Conservation (phyloP, 2,888 invertebrate genomes). For the Hypsopygia costalis region DNA sequence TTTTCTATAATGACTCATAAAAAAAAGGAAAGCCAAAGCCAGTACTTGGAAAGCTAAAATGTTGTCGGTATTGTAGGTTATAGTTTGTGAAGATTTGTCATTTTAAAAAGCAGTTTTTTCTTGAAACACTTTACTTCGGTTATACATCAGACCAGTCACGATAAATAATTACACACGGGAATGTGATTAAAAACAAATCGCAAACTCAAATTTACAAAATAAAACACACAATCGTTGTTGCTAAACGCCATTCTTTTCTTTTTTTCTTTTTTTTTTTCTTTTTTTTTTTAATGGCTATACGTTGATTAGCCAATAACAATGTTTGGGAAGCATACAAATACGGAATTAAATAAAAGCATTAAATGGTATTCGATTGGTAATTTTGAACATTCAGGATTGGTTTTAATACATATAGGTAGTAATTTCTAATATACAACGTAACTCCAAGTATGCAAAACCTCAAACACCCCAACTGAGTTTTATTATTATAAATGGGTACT, state of each 20-base stretch:
- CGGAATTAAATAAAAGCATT: no score
- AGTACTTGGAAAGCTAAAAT: constrained; percentile 25
- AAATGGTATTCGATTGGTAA: no score
- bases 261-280: no score
- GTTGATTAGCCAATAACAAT: no score
- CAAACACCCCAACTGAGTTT: no score
- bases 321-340: no score
- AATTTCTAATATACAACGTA: no score
- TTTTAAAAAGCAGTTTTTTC: constrained; percentile 4
- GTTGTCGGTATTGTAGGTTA: constrained; percentile 26
- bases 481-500: no score
- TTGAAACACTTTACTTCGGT: background rate
- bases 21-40: constrained; percentile 26
- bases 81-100: constrained; percentile 8
- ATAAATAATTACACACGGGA: background rate
- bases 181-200: background rate
- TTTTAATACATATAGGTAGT: no score
- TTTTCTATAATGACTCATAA: constrained; percentile 25
- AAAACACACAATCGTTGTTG: constrained; percentile 8
- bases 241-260: constrained; percentile 10
- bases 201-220: constrained; percentile 12
- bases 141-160: background rate
- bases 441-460: no score
- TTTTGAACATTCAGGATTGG: no score
- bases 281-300: no score